Evolutionary conservation across 2,888 invertebrate species (phyloP), one percentile per base, ranked within the genome.

Genomic region (Leptogaster cylindrica): DNA sequence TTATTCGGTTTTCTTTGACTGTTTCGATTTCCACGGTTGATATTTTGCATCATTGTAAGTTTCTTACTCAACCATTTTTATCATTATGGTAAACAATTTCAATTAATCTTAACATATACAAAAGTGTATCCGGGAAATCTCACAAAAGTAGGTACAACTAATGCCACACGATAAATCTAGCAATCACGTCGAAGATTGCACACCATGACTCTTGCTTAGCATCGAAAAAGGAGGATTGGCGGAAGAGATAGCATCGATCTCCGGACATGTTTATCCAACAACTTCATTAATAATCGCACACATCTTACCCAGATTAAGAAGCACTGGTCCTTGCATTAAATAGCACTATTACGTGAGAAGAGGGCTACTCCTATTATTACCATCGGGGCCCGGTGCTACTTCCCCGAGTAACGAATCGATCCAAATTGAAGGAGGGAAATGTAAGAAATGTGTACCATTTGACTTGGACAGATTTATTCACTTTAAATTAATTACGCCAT

Each of bases 401-500:
- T 61, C 12, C 44, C 27, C 41, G 28, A n/a, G 61, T 61, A 61
- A 61, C 61, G 64, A 55, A 44, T 58, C 36, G 25, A n/a, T 58
- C 55, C 55, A 33, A 66, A 55, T 66, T 44, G 58, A 46, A 39
- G 61, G 44, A 25, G 46, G 52, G 31, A 66, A 51, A 70, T 68
- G 66, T 61, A 65, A 68, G 65, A 68, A 72, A 72, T 72, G 71
- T 73, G 71, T 72, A 71, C 70, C 68, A 71, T 72, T 72, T 70
- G 71, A 71, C 71, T 71, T 50, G 68, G 71, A 72, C 73, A 71
- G 70, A 72, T 72, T 72, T 72, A 73, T 72, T 73, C 72, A 70
- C 69, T 69, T 72, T 70, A 72, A 73, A 73, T 73, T 73, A 73
- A 73, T 73, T 73, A 73, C 71, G 69, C 67, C 70, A 73, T 73